These are phyloP conservation scores for Dipodomys spectabilis DNA, from an alignment of 2,113 vertebrate genomes.

Conservation along the genomic window DNA sequence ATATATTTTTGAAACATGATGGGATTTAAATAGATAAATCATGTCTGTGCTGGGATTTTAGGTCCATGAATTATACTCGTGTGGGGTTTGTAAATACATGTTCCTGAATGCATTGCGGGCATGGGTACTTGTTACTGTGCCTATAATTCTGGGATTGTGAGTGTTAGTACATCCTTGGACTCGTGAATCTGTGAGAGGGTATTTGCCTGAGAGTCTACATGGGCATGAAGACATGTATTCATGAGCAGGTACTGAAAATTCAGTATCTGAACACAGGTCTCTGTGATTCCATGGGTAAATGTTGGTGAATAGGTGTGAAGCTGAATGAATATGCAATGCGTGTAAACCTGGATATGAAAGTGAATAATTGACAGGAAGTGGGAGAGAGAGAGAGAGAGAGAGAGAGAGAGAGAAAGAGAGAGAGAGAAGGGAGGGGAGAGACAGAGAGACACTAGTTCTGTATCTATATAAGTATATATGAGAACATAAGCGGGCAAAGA, in stretches of 20 bases:
- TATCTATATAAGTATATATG: background rate
- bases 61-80: background rate
- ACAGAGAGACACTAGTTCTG: accelerated
- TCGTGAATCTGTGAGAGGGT: background rate
- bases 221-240: background rate
- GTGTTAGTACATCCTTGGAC: background rate
- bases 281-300: background rate
- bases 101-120: background rate
- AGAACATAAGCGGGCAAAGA: background rate
- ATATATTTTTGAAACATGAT: background rate
- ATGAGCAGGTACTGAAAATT: background rate
- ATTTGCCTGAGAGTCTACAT: background rate
- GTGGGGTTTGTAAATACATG: background rate
- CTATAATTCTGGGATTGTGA: background rate
- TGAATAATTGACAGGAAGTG: background rate
- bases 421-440: background rate
- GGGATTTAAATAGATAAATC: background rate
- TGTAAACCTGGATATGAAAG: background rate
- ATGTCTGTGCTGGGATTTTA: background rate
- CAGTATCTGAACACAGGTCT: background rate
- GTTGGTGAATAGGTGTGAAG: background rate
- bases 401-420: too few species aligned
- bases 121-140: background rate
- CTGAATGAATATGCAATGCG: background rate
- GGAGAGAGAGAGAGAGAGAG: background rate